These are phyloP conservation scores for Gorsachius goisagi DNA, from an alignment of 2,113 vertebrate species.

Conservation along the genomic window DNA sequence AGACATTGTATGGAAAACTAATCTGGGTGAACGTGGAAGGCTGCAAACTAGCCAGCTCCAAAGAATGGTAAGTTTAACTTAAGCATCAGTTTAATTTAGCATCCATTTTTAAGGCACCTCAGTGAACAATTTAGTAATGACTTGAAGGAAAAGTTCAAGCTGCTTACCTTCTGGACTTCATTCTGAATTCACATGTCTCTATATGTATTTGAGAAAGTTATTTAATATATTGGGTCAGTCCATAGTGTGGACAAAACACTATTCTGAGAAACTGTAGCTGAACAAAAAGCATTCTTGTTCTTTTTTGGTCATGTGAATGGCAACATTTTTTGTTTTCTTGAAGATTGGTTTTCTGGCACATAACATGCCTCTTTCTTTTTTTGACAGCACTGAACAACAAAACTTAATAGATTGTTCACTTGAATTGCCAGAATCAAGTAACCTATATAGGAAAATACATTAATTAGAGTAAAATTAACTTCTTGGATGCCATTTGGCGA, in stretches of 20 bases:
- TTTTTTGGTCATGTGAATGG: background rate
- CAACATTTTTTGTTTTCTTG: background rate
- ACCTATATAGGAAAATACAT: background rate
- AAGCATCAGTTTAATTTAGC: background rate
- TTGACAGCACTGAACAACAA: background rate
- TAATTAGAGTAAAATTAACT: background rate
- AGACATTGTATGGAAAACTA: slow-evolving; percentile 99
- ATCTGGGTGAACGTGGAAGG: slow-evolving; percentile 93
- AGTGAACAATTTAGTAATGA: background rate
- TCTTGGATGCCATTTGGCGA: background rate
- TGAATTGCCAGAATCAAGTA: background rate
- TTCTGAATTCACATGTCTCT: background rate
- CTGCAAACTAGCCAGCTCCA: slow-evolving; percentile 98
- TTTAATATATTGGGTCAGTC: background rate
- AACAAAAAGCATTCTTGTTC: background rate
- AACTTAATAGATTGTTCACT: background rate
- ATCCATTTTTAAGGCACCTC: background rate
- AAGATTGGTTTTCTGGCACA: background rate
- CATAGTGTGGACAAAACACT: background rate
- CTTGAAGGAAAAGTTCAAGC: background rate
- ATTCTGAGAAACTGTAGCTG: background rate
- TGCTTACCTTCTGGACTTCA: background rate
- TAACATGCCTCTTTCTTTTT: background rate
- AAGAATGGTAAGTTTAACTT: slow-evolving; percentile 85
- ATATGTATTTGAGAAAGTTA: background rate